Percentiles rank a stretch among this genome's conserved stretches.
These are phyloP conservation scores for Aradus depressus DNA, from an alignment of 2,888 invertebrate genomes.

Conservation along the genomic window DNA sequence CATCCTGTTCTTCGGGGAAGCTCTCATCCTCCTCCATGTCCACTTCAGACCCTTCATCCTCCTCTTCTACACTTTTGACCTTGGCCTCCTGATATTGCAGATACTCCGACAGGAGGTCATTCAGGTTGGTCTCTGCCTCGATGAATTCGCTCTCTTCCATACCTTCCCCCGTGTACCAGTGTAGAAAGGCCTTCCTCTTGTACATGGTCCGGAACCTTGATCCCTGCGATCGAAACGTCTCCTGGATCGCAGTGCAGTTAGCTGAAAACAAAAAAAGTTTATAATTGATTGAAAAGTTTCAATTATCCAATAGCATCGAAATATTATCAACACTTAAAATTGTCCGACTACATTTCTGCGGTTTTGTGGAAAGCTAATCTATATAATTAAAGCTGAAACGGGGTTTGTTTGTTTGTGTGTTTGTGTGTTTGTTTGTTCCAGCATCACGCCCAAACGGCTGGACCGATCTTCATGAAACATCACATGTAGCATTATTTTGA, in stretches of 20 bases:
- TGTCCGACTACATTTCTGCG: too few relatives aligned
- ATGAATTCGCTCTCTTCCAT: constrained; percentile 24
- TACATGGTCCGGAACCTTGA: constrained; percentile 19
- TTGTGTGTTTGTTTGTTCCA: too few relatives aligned
- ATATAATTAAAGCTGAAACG: too few relatives aligned
- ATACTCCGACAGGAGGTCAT: constrained; percentile 21
- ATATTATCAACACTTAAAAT: too few relatives aligned
- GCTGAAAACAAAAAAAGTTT: constrained; percentile 1
- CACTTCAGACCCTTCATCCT: background rate
- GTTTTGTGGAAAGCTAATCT: too few relatives aligned
- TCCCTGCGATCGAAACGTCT: constrained; percentile 13
- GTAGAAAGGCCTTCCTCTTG: constrained; percentile 25
- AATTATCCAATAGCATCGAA: too few relatives aligned
- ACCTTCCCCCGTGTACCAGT: constrained; percentile 26
- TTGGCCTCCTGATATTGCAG: constrained; percentile 2
- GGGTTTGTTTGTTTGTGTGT: too few relatives aligned
- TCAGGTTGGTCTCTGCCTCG: constrained; percentile 17
- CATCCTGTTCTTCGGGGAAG: too few relatives aligned
- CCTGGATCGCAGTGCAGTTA: constrained; percentile 23
- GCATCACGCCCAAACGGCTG: too few relatives aligned
- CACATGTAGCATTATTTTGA: too few relatives aligned
- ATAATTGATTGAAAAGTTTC: too few relatives aligned
- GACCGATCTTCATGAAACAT: too few relatives aligned
- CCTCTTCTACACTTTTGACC: background rate
- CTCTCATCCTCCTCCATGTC: background rate